Percentiles rank a stretch among this genome's conserved stretches.
Conservation (phyloP, 2,113 vertebrate genomes). For the Dolichallabes microphthalmus region DNA sequence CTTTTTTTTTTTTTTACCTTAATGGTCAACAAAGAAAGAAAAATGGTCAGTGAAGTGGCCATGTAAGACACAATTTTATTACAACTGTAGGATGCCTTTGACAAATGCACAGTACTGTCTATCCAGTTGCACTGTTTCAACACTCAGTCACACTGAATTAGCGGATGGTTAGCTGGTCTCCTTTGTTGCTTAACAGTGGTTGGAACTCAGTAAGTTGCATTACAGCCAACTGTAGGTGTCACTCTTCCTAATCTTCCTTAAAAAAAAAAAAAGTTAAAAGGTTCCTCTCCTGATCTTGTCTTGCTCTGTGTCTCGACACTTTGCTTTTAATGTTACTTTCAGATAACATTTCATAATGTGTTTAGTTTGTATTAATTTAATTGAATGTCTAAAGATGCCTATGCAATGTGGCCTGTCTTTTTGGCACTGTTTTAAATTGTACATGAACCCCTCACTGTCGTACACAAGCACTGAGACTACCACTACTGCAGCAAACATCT, state of each 20-base stretch:
- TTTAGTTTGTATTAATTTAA: background rate
- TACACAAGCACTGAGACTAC: background rate
- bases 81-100: background rate
- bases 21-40: background rate
- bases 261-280: too few species aligned
- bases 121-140: slow-evolving; percentile 24
- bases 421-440: slow-evolving; percentile 22
- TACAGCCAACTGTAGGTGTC: too few species aligned
- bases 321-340: background rate
- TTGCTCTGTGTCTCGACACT: too few species aligned
- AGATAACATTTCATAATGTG: background rate
- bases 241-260: too few species aligned
- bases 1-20: background rate
- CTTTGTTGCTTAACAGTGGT: too few species aligned
- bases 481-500: slow-evolving; percentile 22
- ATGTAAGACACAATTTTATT: background rate
- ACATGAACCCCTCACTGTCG: background rate
- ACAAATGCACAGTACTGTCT: background rate
- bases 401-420: slow-evolving; percentile 37
- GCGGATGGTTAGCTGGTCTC: background rate
- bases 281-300: too few species aligned
- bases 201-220: too few species aligned
- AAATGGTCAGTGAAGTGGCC: background rate
- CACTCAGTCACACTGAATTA: background rate
- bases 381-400: slow-evolving; percentile 33